Percentiles rank a stretch among this genome's conserved stretches.
phyloP scores from a whole-genome alignment of 2,888 invertebrate species.

The Chloromyia formosa region DNA sequence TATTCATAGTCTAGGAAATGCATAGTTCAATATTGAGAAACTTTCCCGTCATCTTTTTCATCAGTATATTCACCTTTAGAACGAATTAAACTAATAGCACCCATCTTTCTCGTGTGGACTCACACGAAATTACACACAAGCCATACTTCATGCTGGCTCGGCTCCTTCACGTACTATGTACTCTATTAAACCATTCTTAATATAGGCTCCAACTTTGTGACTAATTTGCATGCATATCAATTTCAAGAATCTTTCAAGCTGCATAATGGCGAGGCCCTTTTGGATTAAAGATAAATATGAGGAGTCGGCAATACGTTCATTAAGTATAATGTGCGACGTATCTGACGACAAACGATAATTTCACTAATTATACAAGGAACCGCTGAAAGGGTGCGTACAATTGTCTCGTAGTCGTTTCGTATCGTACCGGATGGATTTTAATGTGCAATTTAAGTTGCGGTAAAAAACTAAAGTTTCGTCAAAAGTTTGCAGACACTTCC shows the following conservation, averaged over 20 bases:
- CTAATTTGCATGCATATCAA: slow-evolving; percentile 22
- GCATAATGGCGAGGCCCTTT: slow-evolving; percentile 2
- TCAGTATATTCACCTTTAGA: no score
- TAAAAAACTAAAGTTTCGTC: background rate
- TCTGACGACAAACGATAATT: slow-evolving; percentile 1
- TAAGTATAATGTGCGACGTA: no score
- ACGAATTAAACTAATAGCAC: no score
- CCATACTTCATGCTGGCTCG: background rate
- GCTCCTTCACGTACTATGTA: background rate
- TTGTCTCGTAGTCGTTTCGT: background rate
- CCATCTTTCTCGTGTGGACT: background rate
- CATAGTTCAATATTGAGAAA: no score
- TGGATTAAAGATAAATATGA: background rate
- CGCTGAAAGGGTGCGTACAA: background rate
- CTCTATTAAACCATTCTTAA: no score
- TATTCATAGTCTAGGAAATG: no score
- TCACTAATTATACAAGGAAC: slow-evolving; percentile 8
- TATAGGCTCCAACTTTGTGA: background rate
- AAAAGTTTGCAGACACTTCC: slow-evolving; percentile 34
- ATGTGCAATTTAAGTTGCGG: background rate
- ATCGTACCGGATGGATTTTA: background rate
- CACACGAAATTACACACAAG: slow-evolving; percentile 13
- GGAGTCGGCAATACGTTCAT: background rate
- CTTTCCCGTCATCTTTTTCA: no score
- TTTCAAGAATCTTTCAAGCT: slow-evolving; percentile 2